A percentile compares a stretch with the other conserved stretches of the same genome.
phyloP scores from a whole-genome alignment of 2,113 vertebrate species.

The Pteruthius melanotis region DNA sequence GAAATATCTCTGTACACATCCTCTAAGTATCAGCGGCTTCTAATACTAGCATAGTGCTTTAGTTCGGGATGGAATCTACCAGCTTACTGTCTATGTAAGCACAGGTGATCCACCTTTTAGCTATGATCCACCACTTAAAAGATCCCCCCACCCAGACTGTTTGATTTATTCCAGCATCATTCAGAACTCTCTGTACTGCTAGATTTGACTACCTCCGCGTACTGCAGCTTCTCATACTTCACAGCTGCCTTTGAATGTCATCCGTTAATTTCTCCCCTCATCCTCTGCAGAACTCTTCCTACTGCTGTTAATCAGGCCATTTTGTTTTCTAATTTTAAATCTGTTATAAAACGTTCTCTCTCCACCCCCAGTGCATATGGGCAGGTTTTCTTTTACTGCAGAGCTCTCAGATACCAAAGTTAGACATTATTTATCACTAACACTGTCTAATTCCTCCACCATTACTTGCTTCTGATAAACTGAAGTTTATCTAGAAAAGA shows the following conservation, averaged over 20 bases:
- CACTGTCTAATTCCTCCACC: conserved; percentile 11
- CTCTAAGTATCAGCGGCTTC: background rate
- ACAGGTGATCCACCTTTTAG: background rate
- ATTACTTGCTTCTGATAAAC: background rate
- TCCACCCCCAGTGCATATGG: conserved; percentile 70
- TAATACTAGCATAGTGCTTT: background rate
- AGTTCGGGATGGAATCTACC: background rate
- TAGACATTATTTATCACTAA: conserved; percentile 51
- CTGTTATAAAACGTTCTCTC: conserved; percentile 67
- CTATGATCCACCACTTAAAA: background rate
- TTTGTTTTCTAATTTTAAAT: conserved; percentile 74
- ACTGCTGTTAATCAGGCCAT: conserved; percentile 70
- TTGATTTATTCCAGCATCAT: conserved; percentile 54
- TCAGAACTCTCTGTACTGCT: conserved; percentile 59
- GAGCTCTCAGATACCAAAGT: conserved; percentile 36
- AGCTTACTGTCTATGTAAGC: background rate
- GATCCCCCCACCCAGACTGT: background rate
- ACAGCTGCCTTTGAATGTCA: conserved; percentile 68
- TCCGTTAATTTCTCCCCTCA: conserved; percentile 64
- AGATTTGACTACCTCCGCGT: conserved; percentile 57
- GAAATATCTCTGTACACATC: background rate
- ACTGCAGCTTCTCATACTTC: conserved; percentile 60
- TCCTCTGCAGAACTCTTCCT: conserved; percentile 66
- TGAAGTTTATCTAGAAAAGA: conserved; percentile 27
- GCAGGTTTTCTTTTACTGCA: conserved; percentile 56